Evolutionary conservation across 2,113 vertebrate species (phyloP), one percentile per base, ranked within the genome.

Genomic region (Drymodes brunneopygia): DNA sequence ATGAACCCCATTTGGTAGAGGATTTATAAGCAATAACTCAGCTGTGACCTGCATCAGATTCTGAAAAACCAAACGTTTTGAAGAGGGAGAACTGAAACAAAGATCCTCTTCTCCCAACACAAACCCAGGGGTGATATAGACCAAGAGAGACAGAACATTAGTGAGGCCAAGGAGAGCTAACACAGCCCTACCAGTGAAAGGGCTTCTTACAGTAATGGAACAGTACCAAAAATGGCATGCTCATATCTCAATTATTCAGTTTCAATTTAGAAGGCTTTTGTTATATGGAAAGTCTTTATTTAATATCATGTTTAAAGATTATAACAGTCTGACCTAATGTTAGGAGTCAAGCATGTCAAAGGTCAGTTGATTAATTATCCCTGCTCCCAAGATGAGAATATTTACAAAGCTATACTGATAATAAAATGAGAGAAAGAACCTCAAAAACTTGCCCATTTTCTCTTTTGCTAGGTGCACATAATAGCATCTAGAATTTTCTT

Each of bases 201-300:
- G 6, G 36, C 40, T 86, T 58, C 12, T 50, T 53, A 50, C 11
- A 61, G 38, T 28, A 69, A 45, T 22, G 54, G 24, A 93, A 77
- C 1, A 0, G 14, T 42, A 57, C 16, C 22, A 58, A 84, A 84
- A 60, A 7, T 2, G 0, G 29, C 38, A 71, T 31, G 65, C 10
- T 65, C 27, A 20, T 50, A 45, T n/a, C 21, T 51, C 48, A 65
- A 2, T 38, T 47, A 56, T 18, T 65, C 40, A 79, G 25, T 18
- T 84, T 65, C 82, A 65, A 25, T 56, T 93, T 67, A 72, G 44
- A 81, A 20, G 11, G 14, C 0, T 54, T 75, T n/a, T 64, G 6
- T 28, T 36, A 9, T 12, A 81, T 4, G 38, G 28, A 12, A 95
- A 57, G 13, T 42, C 9, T 67, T 87, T 54, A 29, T 64, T 85